Conservation (phyloP, 2,888 invertebrate genomes). For the Caenorhabditis uteleia region DNA sequence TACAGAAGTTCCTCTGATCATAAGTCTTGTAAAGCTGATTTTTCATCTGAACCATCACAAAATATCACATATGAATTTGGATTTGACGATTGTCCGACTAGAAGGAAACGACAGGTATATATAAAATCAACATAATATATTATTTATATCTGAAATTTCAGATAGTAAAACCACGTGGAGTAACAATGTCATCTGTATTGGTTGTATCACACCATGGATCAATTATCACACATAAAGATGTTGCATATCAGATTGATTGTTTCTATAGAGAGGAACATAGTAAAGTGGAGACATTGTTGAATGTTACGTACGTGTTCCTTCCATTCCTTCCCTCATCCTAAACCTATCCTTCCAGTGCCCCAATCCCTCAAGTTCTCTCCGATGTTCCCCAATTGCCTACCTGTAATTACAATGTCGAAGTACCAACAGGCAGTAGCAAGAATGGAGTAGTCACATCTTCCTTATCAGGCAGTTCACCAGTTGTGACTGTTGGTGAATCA, state of each 20-base stretch:
- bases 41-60: slow-evolving; percentile 10
- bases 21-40: slow-evolving; percentile 34
- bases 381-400: slow-evolving; percentile 22
- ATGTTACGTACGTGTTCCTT: slow-evolving; percentile 14
- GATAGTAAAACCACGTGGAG: slow-evolving; percentile 21
- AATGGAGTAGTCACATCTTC: slow-evolving; percentile 19
- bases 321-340: not conserved
- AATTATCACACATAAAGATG: slow-evolving; percentile 36
- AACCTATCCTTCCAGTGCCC: slow-evolving; percentile 8
- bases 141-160: slow-evolving; percentile 5
- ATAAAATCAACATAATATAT: not conserved
- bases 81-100: slow-evolving; percentile 30
- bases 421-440: slow-evolving; percentile 5
- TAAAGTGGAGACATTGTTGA: slow-evolving; percentile 25
- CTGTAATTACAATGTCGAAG: slow-evolving; percentile 32
- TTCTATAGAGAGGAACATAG: slow-evolving; percentile 34
- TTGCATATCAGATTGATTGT: slow-evolving; percentile 38
- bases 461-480: slow-evolving; percentile 10
- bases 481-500: slow-evolving; percentile 32
- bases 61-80: slow-evolving; percentile 30
- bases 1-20: slow-evolving; percentile 20
- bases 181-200: slow-evolving; percentile 33
- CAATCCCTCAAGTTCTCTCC: slow-evolving; percentile 18
- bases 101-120: slow-evolving; percentile 34
- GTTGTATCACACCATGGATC: slow-evolving; percentile 34